phyloP scores from a whole-genome alignment of 2,888 invertebrate species.

The Cerastis leucographa region DNA sequence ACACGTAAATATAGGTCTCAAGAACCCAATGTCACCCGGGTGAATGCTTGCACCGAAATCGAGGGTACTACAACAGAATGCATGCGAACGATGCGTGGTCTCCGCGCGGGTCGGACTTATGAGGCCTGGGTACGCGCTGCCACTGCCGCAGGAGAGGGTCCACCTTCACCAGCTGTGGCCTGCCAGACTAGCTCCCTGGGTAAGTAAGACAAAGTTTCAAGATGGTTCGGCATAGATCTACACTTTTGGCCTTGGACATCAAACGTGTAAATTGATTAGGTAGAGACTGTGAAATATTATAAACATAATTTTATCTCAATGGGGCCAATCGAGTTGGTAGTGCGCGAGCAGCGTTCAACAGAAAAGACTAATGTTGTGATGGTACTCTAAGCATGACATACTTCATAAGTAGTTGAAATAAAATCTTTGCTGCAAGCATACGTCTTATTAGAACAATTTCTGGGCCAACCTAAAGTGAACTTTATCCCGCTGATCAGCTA shows the following conservation, averaged over 20 bases:
- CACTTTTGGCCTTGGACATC: neutral
- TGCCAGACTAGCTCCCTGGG: constrained; percentile 87
- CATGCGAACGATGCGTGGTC: constrained; percentile 92
- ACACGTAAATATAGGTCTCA: constrained; percentile 75
- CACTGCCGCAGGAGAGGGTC: constrained; percentile 94
- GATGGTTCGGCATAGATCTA: neutral
- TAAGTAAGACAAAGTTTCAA: constrained; percentile 62
- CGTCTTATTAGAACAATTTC: no score
- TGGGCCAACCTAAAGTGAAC: no score
- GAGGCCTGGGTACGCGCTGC: constrained; percentile 97
- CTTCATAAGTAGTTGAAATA: no score
- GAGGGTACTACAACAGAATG: constrained; percentile 83
- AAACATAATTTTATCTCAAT: neutral
- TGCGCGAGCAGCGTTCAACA: neutral
- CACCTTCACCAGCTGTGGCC: constrained; percentile 84
- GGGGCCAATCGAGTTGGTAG: neutral
- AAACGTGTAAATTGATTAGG: neutral
- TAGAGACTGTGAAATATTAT: neutral
- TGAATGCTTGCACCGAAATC: constrained; percentile 83
- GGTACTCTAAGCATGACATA: no score
- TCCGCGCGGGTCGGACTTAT: constrained; percentile 94
- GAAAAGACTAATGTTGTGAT: no score
- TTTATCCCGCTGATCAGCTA: no score
- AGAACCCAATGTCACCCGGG: constrained; percentile 84
- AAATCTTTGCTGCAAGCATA: no score